These are phyloP conservation scores for Potamarius usumacintae DNA, from an alignment of 2,113 vertebrate genomes.

Conservation along the genomic window DNA sequence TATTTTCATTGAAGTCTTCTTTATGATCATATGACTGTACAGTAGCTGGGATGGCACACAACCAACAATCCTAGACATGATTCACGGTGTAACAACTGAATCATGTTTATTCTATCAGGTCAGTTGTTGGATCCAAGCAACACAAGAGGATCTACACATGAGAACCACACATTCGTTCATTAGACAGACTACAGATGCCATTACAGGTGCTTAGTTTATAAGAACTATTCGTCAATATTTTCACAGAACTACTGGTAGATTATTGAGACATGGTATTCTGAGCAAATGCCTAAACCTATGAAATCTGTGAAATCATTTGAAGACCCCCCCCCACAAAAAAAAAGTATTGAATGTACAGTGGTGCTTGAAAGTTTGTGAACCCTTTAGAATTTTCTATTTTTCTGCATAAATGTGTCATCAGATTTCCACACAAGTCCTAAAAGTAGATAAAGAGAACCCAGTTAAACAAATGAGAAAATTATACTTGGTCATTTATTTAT, in stretches of 20 bases:
- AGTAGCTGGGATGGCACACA: background rate
- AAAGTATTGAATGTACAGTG: too few relatives aligned
- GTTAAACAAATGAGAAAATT: too few relatives aligned
- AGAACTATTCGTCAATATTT: too few relatives aligned
- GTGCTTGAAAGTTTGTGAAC: too few relatives aligned
- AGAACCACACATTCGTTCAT: background rate
- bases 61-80: background rate
- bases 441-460: too few relatives aligned
- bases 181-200: background rate
- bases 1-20: constrained; percentile 31
- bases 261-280: too few relatives aligned
- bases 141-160: background rate
- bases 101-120: background rate
- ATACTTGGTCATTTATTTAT: too few relatives aligned
- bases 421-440: too few relatives aligned
- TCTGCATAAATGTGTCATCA: too few relatives aligned
- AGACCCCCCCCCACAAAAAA: too few relatives aligned
- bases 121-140: background rate
- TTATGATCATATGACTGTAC: background rate
- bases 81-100: background rate
- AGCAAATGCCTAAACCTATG: background rate
- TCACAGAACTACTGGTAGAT: too few relatives aligned
- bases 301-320: background rate
- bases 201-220: background rate
- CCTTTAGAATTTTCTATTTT: too few relatives aligned